A percentile compares a stretch with the other conserved stretches of the same genome.
These are phyloP conservation scores for Drosophila trapezifrons DNA, from an alignment of 1,140 invertebrate species.

Conservation along the genomic window DNA sequence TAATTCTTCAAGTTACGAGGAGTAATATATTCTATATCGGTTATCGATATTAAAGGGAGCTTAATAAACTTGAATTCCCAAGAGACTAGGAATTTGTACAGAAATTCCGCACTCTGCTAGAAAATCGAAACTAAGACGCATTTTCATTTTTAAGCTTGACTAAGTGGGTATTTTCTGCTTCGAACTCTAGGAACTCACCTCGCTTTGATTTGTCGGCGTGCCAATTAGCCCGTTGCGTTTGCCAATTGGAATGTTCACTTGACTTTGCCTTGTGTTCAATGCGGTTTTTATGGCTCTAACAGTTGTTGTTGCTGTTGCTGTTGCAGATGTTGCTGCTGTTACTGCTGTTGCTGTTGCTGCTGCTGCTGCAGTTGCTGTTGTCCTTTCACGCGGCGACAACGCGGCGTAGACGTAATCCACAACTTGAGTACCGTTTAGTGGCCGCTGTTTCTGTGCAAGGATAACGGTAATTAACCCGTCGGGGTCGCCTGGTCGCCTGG, in stretches of 20 bases:
- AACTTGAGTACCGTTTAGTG: slow-evolving; percentile 59
- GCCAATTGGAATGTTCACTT: slow-evolving; percentile 69
- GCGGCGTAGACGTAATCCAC: slow-evolving; percentile 55
- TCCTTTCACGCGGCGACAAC: slow-evolving; percentile 54
- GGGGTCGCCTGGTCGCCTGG: slow-evolving; percentile 70
- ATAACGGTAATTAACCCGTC: slow-evolving; percentile 77
- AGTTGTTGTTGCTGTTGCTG: background rate
- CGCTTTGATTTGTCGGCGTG: slow-evolving; percentile 23
- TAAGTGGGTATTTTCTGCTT: background rate
- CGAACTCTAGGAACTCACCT: slow-evolving; percentile 54
- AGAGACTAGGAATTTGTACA: too few species aligned
- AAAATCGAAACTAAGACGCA: too few species aligned
- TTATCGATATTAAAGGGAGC: background rate
- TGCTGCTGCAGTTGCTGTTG: slow-evolving; percentile 28
- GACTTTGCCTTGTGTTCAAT: slow-evolving; percentile 31
- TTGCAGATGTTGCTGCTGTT: slow-evolving; percentile 13
- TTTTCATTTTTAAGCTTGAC: background rate
- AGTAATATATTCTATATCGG: too few species aligned
- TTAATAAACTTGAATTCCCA: background rate
- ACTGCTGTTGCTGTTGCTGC: too few species aligned
- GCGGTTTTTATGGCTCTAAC: slow-evolving; percentile 19
- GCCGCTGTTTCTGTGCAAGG: slow-evolving; percentile 54
- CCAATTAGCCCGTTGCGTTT: slow-evolving; percentile 58
- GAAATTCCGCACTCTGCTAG: too few species aligned
- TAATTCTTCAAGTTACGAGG: too few species aligned